These are phyloP conservation scores for Hemicentrotus pulcherrimus DNA, from an alignment of 35 echinoderm and acorn worm genomes.

Conservation along the genomic window DNA sequence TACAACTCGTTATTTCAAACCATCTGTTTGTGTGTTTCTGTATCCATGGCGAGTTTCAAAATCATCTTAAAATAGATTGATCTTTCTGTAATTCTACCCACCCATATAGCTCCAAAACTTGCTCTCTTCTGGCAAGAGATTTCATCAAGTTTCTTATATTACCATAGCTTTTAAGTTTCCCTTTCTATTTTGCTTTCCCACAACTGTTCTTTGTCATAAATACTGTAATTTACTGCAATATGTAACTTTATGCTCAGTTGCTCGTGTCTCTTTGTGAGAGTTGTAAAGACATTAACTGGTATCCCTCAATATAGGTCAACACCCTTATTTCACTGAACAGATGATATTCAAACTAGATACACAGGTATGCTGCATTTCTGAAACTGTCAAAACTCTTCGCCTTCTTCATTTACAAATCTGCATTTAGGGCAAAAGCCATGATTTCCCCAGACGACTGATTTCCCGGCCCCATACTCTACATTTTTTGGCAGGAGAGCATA, in stretches of 20 bases:
- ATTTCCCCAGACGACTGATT: neutral
- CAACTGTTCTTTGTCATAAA: neutral
- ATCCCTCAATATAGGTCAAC: neutral
- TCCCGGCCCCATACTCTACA: neutral
- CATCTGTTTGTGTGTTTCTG: neutral
- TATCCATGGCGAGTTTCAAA: neutral
- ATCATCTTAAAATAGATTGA: neutral
- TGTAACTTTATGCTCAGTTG: neutral
- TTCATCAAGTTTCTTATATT: neutral
- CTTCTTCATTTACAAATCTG: neutral
- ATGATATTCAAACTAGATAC: neutral
- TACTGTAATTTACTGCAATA: neutral
- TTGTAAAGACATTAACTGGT: neutral
- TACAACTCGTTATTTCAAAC: neutral
- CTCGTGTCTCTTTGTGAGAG: neutral
- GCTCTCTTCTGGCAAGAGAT: neutral
- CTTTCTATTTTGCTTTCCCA: neutral
- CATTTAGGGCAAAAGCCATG: slow-evolving; percentile 2
- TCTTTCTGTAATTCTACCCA: neutral
- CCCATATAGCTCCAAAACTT: neutral
- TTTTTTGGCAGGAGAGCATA: neutral
- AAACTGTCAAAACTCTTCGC: neutral
- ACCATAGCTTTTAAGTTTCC: neutral
- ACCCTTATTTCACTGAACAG: neutral
- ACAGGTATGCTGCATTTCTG: neutral